Base-by-base conservation (phyloP, 2,113 vertebrate genomes). In the Otis tarda region DNA sequence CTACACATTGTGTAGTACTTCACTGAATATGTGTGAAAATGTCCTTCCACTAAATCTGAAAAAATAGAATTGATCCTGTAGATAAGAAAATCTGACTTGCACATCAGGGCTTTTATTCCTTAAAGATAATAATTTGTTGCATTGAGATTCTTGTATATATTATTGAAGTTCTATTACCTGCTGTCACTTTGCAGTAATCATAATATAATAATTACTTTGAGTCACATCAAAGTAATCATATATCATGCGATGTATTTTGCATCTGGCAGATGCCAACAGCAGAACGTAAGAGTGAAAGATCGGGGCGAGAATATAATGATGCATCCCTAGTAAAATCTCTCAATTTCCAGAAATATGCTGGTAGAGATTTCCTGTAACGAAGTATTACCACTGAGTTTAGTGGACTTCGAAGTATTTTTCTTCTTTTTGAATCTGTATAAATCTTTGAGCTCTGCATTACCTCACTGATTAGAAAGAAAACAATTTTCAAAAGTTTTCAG, bases 11-110 rank as follows among this genome's bases (percentile, higher is more conserved):
- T 73, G 52, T 78, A 93, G 83, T 77, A 12, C 56, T 89, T 93
- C 20, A 70, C 39, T 45, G 43, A 93, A 39, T 59, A 70, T 39
- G 37, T 96, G 88, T 92, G 93, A 88, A 96, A 88, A 90, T 81
- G 35, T 88, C 71, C 47, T 78, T 94, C 50, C 41, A 92, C 33
- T 71, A 53, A 43, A 74, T 70, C 37, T 59, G 50, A 93, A 94
- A 87, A 92, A 88, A 59, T 28, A 77, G 13, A 93, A 65, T 7
- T 41, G 30, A 63, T 83, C 10, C 12, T 70, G 25, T 83, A 74
- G 31, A 28, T 43, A 47, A 13, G 6, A 75, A 91, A 87, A 74
- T 65, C 39, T 83, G 56, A 88, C 30, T 91, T 84, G 31, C 28
- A 55, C 22, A n/a, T 17, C 13, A 37, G 14, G 78, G 60, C 35